A percentile compares a stretch with the other conserved stretches of the same genome.
Conservation (phyloP, 1,140 invertebrate genomes). For the Reticulitermes speratus region DNA sequence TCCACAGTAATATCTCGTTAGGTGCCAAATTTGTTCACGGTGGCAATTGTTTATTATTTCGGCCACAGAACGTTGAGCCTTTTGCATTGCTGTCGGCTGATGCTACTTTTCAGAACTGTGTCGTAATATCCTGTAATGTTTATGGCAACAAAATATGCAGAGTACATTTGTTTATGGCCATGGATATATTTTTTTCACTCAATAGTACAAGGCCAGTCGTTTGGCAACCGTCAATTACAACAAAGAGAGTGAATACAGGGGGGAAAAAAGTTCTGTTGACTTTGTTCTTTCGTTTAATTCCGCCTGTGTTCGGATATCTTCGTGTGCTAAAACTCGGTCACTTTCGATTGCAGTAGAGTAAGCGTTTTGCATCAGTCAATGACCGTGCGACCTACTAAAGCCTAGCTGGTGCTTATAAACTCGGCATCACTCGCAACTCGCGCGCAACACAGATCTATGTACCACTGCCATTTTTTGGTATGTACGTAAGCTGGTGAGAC, state of each 20-base stretch:
- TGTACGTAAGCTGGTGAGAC: neutral
- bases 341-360: constrained; percentile 26
- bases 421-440: neutral
- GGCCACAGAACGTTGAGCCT: too few relatives aligned
- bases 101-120: too few relatives aligned
- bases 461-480: neutral
- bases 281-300: neutral
- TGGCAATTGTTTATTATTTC: too few relatives aligned
- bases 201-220: constrained; percentile 3
- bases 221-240: constrained; percentile 6
- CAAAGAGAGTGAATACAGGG: neutral
- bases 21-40: too few relatives aligned
- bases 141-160: neutral
- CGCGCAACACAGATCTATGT: neutral
- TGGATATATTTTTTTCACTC: neutral
- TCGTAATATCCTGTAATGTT: neutral
- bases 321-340: constrained; percentile 28
- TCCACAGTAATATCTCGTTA: too few relatives aligned
- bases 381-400: constrained; percentile 25
- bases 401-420: neutral
- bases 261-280: neutral
- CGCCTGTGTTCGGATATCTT: neutral
- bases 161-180: constrained; percentile 1
- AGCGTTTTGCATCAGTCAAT: constrained; percentile 27
- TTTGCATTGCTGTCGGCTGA: too few relatives aligned